These are phyloP conservation scores for Hybognathus amarus DNA, from an alignment of 2,797 vertebrate genomes.

Conservation along the genomic window DNA sequence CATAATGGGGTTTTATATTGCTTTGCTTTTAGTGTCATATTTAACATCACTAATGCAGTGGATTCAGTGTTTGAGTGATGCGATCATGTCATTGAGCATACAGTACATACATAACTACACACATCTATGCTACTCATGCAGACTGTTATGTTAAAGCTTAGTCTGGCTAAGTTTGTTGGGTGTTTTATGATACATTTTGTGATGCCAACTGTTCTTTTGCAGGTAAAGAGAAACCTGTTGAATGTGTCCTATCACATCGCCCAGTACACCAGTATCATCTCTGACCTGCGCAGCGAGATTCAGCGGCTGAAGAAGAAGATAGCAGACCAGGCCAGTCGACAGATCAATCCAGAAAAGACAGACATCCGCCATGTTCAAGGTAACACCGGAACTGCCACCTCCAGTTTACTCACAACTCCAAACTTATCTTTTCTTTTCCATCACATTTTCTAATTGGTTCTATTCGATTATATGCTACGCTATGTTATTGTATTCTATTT, in stretches of 20 bases:
- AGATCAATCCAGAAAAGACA: constrained; percentile 67
- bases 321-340: constrained; percentile 74
- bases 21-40: neutral
- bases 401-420: neutral
- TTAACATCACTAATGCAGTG: neutral
- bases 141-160: neutral
- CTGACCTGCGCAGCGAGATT: constrained; percentile 85
- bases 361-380: constrained; percentile 84
- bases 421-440: neutral
- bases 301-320: constrained; percentile 86
- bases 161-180: neutral
- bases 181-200: neutral
- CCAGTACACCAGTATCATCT: constrained; percentile 89
- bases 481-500: neutral
- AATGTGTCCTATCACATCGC: constrained; percentile 88
- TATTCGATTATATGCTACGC: neutral
- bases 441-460: neutral
- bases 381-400: constrained; percentile 57
- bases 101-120: neutral
- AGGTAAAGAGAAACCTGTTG: constrained; percentile 90
- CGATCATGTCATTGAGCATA: neutral
- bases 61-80: neutral
- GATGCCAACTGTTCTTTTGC: neutral
- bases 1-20: neutral
- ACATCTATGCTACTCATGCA: neutral